Conservation (phyloP, 1,140 invertebrate genomes). For the Nixonia krombeini region DNA sequence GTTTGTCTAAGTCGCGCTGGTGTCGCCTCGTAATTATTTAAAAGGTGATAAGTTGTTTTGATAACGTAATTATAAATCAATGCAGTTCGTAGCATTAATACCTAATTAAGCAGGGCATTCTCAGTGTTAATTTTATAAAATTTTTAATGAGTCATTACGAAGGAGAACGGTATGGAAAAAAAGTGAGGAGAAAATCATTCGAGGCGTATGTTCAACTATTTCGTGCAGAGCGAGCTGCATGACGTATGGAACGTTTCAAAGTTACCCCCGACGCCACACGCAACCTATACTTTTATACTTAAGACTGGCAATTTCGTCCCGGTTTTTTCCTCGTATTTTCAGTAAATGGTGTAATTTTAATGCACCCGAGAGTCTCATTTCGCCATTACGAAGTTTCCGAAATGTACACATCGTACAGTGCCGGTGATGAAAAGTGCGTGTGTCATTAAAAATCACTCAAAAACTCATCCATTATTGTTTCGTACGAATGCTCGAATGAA, state of each 20-base stretch:
- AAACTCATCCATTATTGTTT: not conserved
- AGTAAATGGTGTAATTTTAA: conserved; percentile 46
- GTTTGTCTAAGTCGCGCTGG: too few species aligned
- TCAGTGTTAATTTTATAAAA: too few species aligned
- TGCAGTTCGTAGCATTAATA: too few species aligned
- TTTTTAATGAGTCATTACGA: too few species aligned
- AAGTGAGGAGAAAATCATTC: conserved; percentile 25
- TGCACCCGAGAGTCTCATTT: conserved; percentile 36
- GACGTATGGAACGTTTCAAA: conserved; percentile 31
- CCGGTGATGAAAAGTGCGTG: conserved; percentile 8
- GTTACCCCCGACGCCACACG: conserved; percentile 14
- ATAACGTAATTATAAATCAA: too few species aligned
- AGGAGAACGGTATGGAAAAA: not conserved
- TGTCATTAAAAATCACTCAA: conserved; percentile 23
- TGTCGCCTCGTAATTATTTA: too few species aligned
- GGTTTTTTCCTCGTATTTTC: conserved; percentile 43
- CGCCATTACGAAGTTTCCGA: conserved; percentile 15
- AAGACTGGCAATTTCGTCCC: conserved; percentile 43
- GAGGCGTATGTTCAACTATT: conserved; percentile 15
- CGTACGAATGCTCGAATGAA: too few species aligned
- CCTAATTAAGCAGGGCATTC: too few species aligned
- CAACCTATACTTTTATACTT: conserved; percentile 43
- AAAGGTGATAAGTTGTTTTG: too few species aligned
- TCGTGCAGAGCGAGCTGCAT: conserved; percentile 25
- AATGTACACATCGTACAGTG: conserved; percentile 16